A percentile compares a stretch with the other conserved stretches of the same genome.
phyloP scores from a whole-genome alignment of 2,113 vertebrate species.

The Condylura cristata region DNA sequence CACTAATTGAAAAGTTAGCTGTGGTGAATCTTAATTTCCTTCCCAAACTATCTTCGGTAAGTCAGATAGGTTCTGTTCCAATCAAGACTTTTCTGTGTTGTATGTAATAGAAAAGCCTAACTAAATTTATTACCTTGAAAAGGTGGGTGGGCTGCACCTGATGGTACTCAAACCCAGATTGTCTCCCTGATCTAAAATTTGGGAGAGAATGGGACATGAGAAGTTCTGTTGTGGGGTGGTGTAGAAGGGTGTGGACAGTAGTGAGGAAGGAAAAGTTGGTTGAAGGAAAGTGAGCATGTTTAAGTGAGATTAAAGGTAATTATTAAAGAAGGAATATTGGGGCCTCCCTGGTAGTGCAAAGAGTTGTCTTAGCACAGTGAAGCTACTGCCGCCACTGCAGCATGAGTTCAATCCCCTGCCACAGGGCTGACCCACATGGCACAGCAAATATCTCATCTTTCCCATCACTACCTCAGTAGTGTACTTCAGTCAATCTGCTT shows the following conservation, averaged over 20 bases:
- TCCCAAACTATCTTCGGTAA: slow-evolving; percentile 19
- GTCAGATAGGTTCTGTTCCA: not conserved
- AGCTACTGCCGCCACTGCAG: too few relatives aligned
- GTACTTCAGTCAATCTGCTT: too few relatives aligned
- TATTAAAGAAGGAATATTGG: not conserved
- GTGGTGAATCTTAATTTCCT: slow-evolving; percentile 34
- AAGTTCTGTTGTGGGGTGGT: slow-evolving; percentile 6
- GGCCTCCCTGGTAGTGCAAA: too few relatives aligned
- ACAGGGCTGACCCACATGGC: too few relatives aligned
- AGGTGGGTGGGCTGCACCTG: not conserved
- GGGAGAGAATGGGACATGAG: not conserved
- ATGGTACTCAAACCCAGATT: not conserved
- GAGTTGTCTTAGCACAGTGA: too few relatives aligned
- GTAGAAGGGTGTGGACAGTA: not conserved
- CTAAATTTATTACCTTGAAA: slow-evolving; percentile 41
- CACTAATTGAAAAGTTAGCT: slow-evolving; percentile 27
- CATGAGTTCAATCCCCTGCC: too few relatives aligned
- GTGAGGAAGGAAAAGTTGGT: not conserved
- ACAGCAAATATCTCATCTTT: too few relatives aligned
- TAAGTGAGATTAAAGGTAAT: not conserved
- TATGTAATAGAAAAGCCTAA: slow-evolving; percentile 18
- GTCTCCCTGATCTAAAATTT: not conserved
- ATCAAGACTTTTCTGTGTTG: not conserved
- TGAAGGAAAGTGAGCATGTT: not conserved
- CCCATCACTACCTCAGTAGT: too few relatives aligned